Base-by-base conservation (phyloP, 2,888 invertebrate genomes). In the Lucinisca nassula region DNA sequence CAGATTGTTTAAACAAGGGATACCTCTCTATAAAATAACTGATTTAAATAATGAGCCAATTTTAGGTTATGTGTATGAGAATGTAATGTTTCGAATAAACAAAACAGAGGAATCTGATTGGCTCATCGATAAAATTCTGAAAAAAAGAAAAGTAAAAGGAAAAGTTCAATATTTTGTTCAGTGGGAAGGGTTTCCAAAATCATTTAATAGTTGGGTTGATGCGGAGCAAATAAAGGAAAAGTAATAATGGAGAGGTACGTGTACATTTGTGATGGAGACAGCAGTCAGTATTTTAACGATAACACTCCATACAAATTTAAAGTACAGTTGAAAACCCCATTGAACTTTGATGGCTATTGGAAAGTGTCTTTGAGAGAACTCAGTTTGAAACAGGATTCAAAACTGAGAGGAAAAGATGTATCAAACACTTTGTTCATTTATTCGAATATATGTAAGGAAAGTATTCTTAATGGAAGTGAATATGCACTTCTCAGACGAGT, bases 351-450 rank as follows among this genome's bases (percentile, higher is more conserved):
- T 79, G 85, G 83, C 1, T 77, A 80, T 70, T 88, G 88, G 88
- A 85, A 83, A 78, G 85, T 88, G 14, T 80, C 85, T 55, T 77
- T 88, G 27, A 73, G 55, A n/a, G 85, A 88, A 79, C 72, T 88
- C 37, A 51, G 49, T 76, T 12, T 81, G n/a, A 35, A 72, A 70
- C 45, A 10, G 30, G 45, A 87, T 24, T 17, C 51, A 4, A 88
- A 79, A 79, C 17, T 8, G 37, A 35, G 21, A 27, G 38, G 32
- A 3, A 87, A 82, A 77, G 27, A 32, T 21, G 17, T 40, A 21
- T 21, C 67, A 30, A 37, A 81, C 38, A 55, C 40, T 35, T 70
- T 87, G 58, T 82, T 84, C 70, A 79, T 88, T 51, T 84, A 81
- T 78, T 83, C 80, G 10, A 74, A 77, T 40, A 61, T 88, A 24